A percentile compares a stretch with the other conserved stretches of the same genome.
These are phyloP conservation scores for Molorchus minor DNA, from an alignment of 2,888 invertebrate genomes.

Conservation along the genomic window DNA sequence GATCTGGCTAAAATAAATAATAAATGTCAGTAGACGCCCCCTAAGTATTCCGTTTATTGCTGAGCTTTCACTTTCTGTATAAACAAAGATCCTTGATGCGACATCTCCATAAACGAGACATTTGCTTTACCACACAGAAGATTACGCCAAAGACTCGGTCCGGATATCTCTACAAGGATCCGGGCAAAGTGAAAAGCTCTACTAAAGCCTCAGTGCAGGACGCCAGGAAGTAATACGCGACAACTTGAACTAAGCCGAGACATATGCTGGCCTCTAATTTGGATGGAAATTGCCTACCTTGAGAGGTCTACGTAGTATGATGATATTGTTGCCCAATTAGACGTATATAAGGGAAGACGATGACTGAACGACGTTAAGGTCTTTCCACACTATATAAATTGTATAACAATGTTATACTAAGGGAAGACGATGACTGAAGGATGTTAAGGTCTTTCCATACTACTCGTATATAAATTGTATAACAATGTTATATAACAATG, in stretches of 20 bases:
- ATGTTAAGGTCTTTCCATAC: neutral
- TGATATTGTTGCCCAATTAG: neutral
- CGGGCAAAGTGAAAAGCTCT: neutral
- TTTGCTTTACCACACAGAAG: neutral
- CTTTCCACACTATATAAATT: neutral
- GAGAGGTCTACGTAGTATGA: neutral
- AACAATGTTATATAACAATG: no score
- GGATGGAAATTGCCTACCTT: neutral
- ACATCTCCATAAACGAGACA: constrained; percentile 8
- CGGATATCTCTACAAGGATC: constrained; percentile 6
- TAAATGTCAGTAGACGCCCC: no score
- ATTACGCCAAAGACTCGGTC: neutral
- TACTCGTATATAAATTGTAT: neutral
- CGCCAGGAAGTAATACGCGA: constrained; percentile 2
- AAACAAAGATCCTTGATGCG: neutral
- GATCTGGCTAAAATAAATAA: no score
- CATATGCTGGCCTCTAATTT: neutral
- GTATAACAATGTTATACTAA: neutral
- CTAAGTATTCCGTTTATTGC: neutral
- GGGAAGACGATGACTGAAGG: neutral
- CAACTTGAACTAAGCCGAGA: neutral
- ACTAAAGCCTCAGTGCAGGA: neutral
- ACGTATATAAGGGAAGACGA: neutral
- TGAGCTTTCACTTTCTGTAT: neutral
- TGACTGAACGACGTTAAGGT: neutral